Evolutionary conservation across 1,140 invertebrate genomes (phyloP), one percentile per base, ranked within the genome.

Genomic region (Aphaenogaster ashmeadi): DNA sequence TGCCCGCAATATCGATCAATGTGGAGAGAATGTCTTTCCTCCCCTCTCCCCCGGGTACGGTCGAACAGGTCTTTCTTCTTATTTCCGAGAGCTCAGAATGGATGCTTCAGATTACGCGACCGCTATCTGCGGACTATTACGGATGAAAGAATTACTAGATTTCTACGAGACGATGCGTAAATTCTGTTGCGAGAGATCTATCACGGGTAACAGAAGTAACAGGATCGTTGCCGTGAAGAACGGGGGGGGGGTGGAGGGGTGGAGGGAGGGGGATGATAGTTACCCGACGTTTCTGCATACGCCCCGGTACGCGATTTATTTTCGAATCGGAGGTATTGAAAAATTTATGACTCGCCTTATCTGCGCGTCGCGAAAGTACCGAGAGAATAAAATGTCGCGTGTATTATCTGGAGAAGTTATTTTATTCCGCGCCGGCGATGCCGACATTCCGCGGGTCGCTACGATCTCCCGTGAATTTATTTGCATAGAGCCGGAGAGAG

Each of bases 321-420:
- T 89, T 86, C 69, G 89, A 88, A 81, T 83, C 92, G 91, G 92
- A 93, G 92, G 94, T 94, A 94, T 94, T 94, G 87, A 91, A 93
- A 93, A 94, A 94, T 94, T 94, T 94, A 93, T 92, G 91, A 90
- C 81, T 54, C 66, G 60, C 64, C 52, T 81, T 84, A 84, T 84
- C 80, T 33, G 41, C 27, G 41, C 69, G n/a, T 18, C 69, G 21
- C 27, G 54, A 84, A 90, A 77, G 81, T 91, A 88, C 72, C 77
- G 88, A 77, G 88, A 88, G 90, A 90, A 93, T 92, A 92, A 90
- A 91, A 91, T 87, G 90, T 87, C 81, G 80, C 88, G 87, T 88
- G 87, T 88, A 81, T 88, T 84, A 85, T 91, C 80, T 75, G 58
- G 78, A 54, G 79, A 84, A 54, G 67, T 88, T 85, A 89, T 92